phyloP scores from a whole-genome alignment of 2,113 vertebrate genomes.

The Acinonyx jubatus region DNA sequence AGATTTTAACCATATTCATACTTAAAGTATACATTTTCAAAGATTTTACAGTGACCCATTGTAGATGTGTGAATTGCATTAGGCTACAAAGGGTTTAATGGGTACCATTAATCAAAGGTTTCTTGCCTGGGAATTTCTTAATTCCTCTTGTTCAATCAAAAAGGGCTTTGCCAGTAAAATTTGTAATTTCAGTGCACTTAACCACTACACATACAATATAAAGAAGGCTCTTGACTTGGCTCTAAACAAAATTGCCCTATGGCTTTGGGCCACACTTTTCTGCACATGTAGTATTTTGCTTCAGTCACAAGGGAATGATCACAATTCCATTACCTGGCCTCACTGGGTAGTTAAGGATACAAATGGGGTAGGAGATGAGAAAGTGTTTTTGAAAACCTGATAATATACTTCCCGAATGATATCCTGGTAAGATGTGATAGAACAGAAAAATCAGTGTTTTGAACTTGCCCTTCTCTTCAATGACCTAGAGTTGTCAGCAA shows the following conservation, averaged over 20 bases:
- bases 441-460: not conserved
- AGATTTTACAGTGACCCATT: not conserved
- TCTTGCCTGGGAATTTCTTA: not conserved
- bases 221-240: not conserved
- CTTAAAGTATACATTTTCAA: not conserved
- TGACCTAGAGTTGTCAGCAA: not conserved
- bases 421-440: not conserved
- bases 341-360: not conserved
- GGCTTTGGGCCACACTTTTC: not conserved
- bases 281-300: not conserved
- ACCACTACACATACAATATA: not conserved
- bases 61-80: not conserved
- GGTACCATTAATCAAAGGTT: not conserved
- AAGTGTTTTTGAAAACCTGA: not conserved
- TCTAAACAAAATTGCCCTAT: not conserved
- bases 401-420: not conserved
- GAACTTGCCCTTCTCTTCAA: not conserved
- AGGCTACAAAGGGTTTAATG: not conserved
- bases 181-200: not conserved
- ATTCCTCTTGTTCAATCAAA: not conserved
- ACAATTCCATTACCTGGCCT: not conserved
- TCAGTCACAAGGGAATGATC: not conserved
- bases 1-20: not conserved
- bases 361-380: not conserved
- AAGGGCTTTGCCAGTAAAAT: not conserved